A percentile compares a stretch with the other conserved stretches of the same genome.
Evolutionary conservation across 1,140 invertebrate species (phyloP).

Genomic region (Argopecten irradians): DNA sequence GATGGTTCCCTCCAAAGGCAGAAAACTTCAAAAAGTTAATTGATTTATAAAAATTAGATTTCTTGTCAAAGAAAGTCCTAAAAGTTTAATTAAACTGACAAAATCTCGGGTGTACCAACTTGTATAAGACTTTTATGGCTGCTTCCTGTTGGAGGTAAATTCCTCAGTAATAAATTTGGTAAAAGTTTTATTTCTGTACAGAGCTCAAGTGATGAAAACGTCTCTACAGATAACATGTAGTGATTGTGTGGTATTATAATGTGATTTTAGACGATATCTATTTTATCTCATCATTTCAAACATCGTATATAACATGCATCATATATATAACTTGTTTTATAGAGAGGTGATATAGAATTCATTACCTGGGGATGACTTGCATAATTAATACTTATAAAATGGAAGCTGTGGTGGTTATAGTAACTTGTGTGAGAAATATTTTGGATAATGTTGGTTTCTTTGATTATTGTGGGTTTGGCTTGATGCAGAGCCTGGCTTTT

Average conservation of each 20-base stretch:
- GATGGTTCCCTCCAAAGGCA: not conserved
- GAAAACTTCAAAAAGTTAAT: not conserved
- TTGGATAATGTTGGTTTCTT: not conserved
- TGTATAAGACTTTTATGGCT: not conserved
- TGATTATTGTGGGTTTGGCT: too few relatives aligned
- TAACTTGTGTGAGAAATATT: not conserved
- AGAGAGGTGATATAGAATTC: not conserved
- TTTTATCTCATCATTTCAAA: not conserved
- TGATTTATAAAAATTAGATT: not conserved
- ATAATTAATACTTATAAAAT: not conserved
- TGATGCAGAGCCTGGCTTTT: too few relatives aligned
- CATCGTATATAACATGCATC: not conserved
- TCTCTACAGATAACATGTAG: not conserved
- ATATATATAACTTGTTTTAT: not conserved
- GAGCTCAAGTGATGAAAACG: not conserved
- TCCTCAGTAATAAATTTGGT: not conserved
- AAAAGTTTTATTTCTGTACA: not conserved
- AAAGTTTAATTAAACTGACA: slow-evolving; percentile 8
- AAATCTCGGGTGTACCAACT: not conserved
- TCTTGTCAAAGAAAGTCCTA: not conserved
- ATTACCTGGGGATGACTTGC: not conserved
- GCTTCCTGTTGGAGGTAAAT: not conserved
- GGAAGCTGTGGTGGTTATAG: too few relatives aligned
- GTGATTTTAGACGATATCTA: not conserved
- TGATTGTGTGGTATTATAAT: not conserved